Base-by-base conservation (phyloP, 2,888 invertebrate genomes). In the Phyto melanocephala region DNA sequence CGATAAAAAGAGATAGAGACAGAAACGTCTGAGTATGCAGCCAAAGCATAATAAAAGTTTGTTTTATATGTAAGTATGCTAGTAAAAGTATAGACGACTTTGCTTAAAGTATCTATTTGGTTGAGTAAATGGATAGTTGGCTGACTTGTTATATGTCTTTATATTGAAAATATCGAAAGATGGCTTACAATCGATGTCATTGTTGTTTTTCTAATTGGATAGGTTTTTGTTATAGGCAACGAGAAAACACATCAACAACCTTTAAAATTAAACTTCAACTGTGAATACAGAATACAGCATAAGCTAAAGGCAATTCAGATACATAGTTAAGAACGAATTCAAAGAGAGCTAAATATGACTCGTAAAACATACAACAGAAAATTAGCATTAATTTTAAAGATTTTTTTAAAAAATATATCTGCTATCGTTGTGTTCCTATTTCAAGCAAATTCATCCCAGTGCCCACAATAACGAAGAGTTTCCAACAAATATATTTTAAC, bases 141-240 rank as follows among this genome's bases (percentile, higher is more conserved):
- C 10, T 62, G 47, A 1, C 35, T 71, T 37, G 33, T 10, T 52
- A 40, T 24, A 35, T 52, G 52, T 11, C 13, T 5, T 20, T 10
- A 47, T 28, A 28, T 22, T 22, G 15, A 35, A 40, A 40, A 17
- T 60, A 62, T 70, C 75, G 52, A 82, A 75, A 78, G 62, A 77
- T 74, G 70, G 65, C 70, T 82, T 79, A 79, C 70, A 82, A 58
- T 65, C 58, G 63, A 82, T 79, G 79, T 70, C 75, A 83, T 68
- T 83, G 72, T 80, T 77, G 68, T 80, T 63, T 80, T 80, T 83
- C 83, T 80, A 80, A 76, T 83, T 83, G 76, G 76, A 80, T 80
- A 76, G 70, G 47, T 78, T 78, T 81, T 54, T 56, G 63, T 74
- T 68, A 70, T 63, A 78, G 58, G 50, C 60, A 62, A 62, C n/a